Base-by-base conservation (phyloP, 2,888 invertebrate species). In the Caprella mutica region DNA sequence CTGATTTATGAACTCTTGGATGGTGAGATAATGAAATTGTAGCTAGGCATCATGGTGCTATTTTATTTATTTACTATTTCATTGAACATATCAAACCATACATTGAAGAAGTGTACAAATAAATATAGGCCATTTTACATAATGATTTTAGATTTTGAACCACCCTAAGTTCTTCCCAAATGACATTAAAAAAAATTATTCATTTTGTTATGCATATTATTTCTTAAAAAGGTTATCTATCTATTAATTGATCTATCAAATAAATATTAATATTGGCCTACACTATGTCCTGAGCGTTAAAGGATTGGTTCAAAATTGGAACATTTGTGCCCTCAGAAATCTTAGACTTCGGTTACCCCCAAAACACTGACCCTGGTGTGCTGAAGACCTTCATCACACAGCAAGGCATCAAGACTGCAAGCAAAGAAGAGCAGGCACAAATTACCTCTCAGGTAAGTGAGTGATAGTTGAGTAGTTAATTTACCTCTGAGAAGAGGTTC, bases 321-420 rank as follows among this genome's bases (percentile, higher is more conserved):
- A 39, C 52, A 55, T 66, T 66, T 57, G 55, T 67, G 33, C 68
- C 68, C 77, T 39, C 71, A 92, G 97, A 98, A 80, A 96, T 98
- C 70, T 77, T 99, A 65, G 98, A 99, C 74, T 99, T 97, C 77
- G 98, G 98, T 0, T 99, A 99, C 74, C 98, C 98, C 0, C 98
- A 99, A 76, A 99, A 98, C 74, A 97, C 97, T 0, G 98, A 99
- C 72, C 96, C 97, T 0, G 98, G 98, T 17, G 96, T 98, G 14
- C 75, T 99, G 69, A 99, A 99, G 75, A 97, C 96, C 0, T 98
- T 97, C 72, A 99, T 99, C 69, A 98, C 98, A 14, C 98, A 99
- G 72, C 96, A 97, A 75, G 98, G 98, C 61, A 92, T 98, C 54
- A 96, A 96, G 75, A 93, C 94, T 3, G 89, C 97, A 67, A 94